Base-by-base conservation (phyloP, 2,797 vertebrate genomes). In the Intellagama lesueurii region DNA sequence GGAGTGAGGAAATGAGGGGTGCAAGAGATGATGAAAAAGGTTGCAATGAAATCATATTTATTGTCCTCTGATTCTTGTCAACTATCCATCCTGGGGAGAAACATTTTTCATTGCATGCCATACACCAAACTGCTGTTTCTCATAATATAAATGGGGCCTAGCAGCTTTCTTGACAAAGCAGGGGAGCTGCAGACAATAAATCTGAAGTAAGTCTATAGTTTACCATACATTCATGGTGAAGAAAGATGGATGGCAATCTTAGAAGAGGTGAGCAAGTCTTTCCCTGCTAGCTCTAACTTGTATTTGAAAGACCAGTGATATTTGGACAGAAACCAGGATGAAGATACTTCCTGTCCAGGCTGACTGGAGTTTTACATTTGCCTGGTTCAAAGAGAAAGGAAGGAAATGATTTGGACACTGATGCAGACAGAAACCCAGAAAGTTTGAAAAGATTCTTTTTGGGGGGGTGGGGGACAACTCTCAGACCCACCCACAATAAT, bases 21-120 rank as follows among this genome's bases (percentile, higher is more conserved):
- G 26, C 28, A 60, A 85, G 66, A 56, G 72, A 83, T 35, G 60
- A 22, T 77, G 44, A 35, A 35, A 77, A 76, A 32, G 73, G 64
- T 84, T 69, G 82, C 47, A 44, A 56, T 79, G 75, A 85, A 89
- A 85, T 89, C 88, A 60, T 79, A 49, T 89, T 87, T 78, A 79
- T 49, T 44, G 75, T 49, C 47, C 32, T 88, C 64, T 7, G 19
- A 49, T 79, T 72, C 88, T 85, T 89, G 49, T 85, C 88, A 83
- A 32, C 14, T 56, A n/a, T 44, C 75, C 75, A 79, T 85, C 75
- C 68, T 84, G 78, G 32, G 66, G n/a, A 56, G 32, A 84, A 84
- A 30, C 66, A 72, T 89, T 84, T 89, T 66, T 77, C 87, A 83
- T 14, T 17, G 24, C 9, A 12, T 56, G 60, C 81, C 32, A 30